phyloP scores from a whole-genome alignment of 2,888 invertebrate genomes.

The Dynastes maya region DNA sequence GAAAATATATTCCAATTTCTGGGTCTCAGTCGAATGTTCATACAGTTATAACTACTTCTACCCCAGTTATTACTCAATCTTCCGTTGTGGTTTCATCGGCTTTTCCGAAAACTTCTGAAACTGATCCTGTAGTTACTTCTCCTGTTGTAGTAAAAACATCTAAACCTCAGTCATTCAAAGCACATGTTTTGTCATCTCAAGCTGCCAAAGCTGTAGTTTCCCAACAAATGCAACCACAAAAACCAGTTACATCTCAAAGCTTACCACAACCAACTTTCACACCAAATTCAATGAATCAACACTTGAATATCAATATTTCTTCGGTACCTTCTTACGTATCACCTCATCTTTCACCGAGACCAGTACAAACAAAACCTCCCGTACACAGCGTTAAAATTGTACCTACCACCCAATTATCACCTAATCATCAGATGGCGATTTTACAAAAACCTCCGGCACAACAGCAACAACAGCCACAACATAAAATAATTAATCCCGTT shows the following conservation, averaged over 20 bases:
- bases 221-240: conserved; percentile 55
- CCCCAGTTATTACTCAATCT: conserved; percentile 28
- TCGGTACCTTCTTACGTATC: conserved; percentile 62
- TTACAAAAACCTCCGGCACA: conserved; percentile 38
- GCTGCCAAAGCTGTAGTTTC: conserved; percentile 66
- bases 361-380: conserved; percentile 53
- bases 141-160: conserved; percentile 67
- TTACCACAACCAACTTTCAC: conserved; percentile 48
- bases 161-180: conserved; percentile 76
- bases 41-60: conserved; percentile 26
- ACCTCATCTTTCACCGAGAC: conserved; percentile 64
- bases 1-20: conserved; percentile 77
- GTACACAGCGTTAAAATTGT: conserved; percentile 55
- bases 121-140: conserved; percentile 35
- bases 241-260: conserved; percentile 58
- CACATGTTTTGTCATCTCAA: conserved; percentile 76
- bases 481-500: conserved; percentile 46
- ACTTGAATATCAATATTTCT: conserved; percentile 65
- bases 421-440: conserved; percentile 45
- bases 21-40: conserved; percentile 27
- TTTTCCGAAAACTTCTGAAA: conserved; percentile 25
- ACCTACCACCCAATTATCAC: conserved; percentile 58
- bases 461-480: conserved; percentile 67
- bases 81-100: conserved; percentile 22
- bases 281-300: conserved; percentile 60